Conservation (phyloP, 2,797 vertebrate species). For the Chaunax sp. region DNA sequence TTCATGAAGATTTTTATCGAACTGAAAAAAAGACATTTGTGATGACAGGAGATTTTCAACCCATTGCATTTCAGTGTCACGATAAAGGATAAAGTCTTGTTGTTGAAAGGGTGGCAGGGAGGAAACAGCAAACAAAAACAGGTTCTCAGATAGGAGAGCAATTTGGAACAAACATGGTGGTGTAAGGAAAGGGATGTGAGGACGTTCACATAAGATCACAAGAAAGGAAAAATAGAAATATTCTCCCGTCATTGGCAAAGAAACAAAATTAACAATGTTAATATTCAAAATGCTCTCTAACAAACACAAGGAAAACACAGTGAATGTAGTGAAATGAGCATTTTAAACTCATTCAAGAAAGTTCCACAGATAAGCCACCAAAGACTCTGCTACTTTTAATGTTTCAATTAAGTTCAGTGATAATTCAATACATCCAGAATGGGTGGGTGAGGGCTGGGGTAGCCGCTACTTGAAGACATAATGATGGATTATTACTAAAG, state of each 20-base stretch:
- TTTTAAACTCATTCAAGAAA: constrained; percentile 19
- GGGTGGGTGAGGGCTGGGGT: constrained; percentile 7
- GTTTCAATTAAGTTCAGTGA: constrained; percentile 62
- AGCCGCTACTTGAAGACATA: constrained; percentile 69
- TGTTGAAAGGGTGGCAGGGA: not conserved
- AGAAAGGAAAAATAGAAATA: constrained; percentile 6
- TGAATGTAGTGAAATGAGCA: not conserved
- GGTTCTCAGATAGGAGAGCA: constrained; percentile 23
- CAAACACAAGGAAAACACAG: no score
- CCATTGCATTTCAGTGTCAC: not conserved
- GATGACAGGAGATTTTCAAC: constrained; percentile 29
- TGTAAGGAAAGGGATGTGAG: not conserved
- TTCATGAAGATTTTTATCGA: not conserved
- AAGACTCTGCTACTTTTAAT: constrained; percentile 40
- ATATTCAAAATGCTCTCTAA: constrained; percentile 1
- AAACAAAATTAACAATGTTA: not conserved
- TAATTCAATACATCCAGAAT: constrained; percentile 48
- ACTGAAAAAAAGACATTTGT: constrained; percentile 5
- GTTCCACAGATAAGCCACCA: no score
- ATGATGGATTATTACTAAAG: constrained; percentile 82
- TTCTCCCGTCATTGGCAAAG: not conserved
- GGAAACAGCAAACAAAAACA: constrained; percentile 3
- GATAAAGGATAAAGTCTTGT: constrained; percentile 1
- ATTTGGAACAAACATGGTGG: constrained; percentile 5
- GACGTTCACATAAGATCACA: constrained; percentile 10